Percentiles rank a stretch among this genome's conserved stretches.
Conservation (phyloP, 2,888 invertebrate genomes). For the Saturnia pavonia region DNA sequence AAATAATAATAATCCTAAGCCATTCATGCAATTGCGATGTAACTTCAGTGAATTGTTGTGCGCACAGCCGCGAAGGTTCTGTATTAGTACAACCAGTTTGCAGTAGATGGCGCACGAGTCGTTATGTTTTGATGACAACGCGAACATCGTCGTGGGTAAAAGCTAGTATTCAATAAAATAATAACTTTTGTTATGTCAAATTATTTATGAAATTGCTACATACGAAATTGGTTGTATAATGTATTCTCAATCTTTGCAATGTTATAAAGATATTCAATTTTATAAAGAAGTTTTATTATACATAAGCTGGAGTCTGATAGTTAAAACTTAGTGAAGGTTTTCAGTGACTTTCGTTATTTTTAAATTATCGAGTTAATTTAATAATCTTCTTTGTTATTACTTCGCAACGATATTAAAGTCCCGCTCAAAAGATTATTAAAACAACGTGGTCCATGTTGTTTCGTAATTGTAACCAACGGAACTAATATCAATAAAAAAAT, state of each 20-base stretch:
- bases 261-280: not conserved
- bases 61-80: too few species aligned
- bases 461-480: too few species aligned
- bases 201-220: not conserved
- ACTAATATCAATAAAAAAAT: too few species aligned
- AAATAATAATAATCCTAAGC: too few species aligned
- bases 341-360: not conserved
- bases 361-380: not conserved
- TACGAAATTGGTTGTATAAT: not conserved
- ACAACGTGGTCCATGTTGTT: too few species aligned
- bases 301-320: not conserved
- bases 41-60: too few species aligned
- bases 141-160: too few species aligned
- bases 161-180: not conserved
- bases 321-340: not conserved
- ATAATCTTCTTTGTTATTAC: too few species aligned
- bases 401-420: not conserved
- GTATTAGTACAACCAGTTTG: too few species aligned
- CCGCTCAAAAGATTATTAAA: not conserved
- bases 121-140: too few species aligned
- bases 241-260: not conserved
- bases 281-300: slow-evolving; percentile 2
- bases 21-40: too few species aligned
- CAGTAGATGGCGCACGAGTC: too few species aligned
- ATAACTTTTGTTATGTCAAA: not conserved